A percentile compares a stretch with the other conserved stretches of the same genome.
Conservation (phyloP, 2,888 invertebrate genomes). For the Leptogaster cylindrica region DNA sequence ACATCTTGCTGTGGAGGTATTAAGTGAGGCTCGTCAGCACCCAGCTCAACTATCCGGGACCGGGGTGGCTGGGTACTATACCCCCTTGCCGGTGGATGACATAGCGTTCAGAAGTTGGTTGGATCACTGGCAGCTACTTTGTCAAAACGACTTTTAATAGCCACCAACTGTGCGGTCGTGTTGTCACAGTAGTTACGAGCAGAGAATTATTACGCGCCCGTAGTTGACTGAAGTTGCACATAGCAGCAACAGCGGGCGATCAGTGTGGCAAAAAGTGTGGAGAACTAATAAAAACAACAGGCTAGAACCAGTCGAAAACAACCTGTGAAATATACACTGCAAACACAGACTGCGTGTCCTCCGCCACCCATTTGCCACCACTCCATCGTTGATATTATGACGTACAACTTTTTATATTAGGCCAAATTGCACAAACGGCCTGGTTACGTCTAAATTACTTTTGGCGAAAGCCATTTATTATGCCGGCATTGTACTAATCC, state of each 20-base stretch:
- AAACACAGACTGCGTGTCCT: background rate
- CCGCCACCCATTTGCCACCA: background rate
- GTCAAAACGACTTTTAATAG: conserved; percentile 47
- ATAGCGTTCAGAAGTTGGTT: conserved; percentile 39
- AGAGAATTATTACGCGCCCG: conserved; percentile 25
- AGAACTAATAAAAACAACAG: conserved; percentile 46
- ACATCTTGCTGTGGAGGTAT: background rate
- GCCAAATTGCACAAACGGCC: conserved; percentile 38
- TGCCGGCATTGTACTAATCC: conserved; percentile 47
- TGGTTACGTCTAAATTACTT: conserved; percentile 47
- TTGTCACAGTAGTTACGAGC: conserved; percentile 23
- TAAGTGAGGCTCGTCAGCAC: background rate
- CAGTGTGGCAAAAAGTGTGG: conserved; percentile 41
- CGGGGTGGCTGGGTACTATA: background rate
- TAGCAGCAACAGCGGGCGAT: background rate
- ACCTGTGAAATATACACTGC: conserved; percentile 19
- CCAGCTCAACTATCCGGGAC: background rate
- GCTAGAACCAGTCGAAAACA: background rate
- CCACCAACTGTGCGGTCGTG: conserved; percentile 43
- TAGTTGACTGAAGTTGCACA: conserved; percentile 12
- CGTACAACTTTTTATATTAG: conserved; percentile 46
- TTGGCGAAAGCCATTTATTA: conserved; percentile 47
- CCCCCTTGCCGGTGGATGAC: conserved; percentile 26
- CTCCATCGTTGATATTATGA: conserved; percentile 44
- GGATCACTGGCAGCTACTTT: conserved; percentile 45